Conservation (phyloP, 2,113 vertebrate genomes). For the Proterorhinus semilunaris region DNA sequence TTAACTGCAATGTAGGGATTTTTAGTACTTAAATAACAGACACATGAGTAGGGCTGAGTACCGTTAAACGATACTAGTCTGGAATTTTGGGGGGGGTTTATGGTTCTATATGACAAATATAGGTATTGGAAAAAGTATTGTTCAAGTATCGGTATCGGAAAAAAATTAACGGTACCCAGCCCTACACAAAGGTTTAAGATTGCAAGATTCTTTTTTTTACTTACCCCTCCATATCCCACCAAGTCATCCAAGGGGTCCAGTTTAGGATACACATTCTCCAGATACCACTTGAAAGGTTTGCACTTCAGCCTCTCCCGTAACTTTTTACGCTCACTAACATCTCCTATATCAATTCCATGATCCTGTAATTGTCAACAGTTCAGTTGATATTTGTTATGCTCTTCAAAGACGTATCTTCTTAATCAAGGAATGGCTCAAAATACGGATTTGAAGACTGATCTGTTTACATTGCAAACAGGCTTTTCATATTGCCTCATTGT, state of each 20-base stretch:
- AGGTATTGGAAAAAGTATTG: no score
- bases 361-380: slow-evolving; percentile 69
- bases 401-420: no score
- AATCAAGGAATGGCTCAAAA: no score
- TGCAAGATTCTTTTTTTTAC: slow-evolving; percentile 5
- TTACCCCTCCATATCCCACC: slow-evolving; percentile 65
- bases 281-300: slow-evolving; percentile 94
- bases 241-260: slow-evolving; percentile 65
- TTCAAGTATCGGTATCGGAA: no score
- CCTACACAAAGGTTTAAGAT: no score
- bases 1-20: slow-evolving; percentile 37
- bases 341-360: slow-evolving; percentile 90
- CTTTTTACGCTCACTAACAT: slow-evolving; percentile 85
- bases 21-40: background rate
- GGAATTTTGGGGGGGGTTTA: no score
- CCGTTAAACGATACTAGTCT: no score
- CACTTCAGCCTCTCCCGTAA: slow-evolving; percentile 86
- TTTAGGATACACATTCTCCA: slow-evolving; percentile 89
- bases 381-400: no score
- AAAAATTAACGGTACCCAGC: no score
- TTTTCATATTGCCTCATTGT: background rate
- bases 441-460: background rate
- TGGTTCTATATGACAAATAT: no score
- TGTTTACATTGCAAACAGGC: background rate
- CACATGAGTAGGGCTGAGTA: no score